phyloP scores from a whole-genome alignment of 2,888 invertebrate species.

The Automeris io region DNA sequence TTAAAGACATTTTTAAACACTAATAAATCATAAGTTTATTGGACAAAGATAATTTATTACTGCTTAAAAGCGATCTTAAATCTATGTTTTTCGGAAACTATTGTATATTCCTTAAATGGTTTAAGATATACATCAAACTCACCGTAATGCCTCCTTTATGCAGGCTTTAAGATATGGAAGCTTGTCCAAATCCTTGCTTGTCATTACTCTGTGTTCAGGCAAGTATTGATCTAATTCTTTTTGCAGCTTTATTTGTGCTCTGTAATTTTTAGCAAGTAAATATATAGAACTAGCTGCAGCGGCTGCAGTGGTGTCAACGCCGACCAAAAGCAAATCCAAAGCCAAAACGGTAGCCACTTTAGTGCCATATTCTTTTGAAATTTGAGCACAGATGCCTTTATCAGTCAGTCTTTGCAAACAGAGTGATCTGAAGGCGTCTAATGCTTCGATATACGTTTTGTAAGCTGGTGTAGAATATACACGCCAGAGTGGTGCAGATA shows the following conservation, averaged over 20 bases:
- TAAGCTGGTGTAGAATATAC: slow-evolving; percentile 83
- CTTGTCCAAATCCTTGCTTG: slow-evolving; percentile 77
- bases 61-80: too few relatives aligned
- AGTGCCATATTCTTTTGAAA: slow-evolving; percentile 49
- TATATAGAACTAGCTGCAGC: slow-evolving; percentile 85
- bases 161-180: slow-evolving; percentile 85
- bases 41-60: too few relatives aligned
- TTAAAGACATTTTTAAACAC: not conserved
- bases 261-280: slow-evolving; percentile 82
- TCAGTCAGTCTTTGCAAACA: slow-evolving; percentile 62
- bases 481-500: slow-evolving; percentile 86
- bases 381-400: slow-evolving; percentile 62
- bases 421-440: slow-evolving; percentile 83
- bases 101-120: not conserved
- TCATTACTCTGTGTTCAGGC: slow-evolving; percentile 73
- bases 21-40: not conserved
- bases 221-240: slow-evolving; percentile 78
- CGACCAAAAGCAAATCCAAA: slow-evolving; percentile 86
- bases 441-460: slow-evolving; percentile 81
- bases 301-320: slow-evolving; percentile 89
- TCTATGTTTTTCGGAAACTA: too few relatives aligned
- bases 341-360: slow-evolving; percentile 82
- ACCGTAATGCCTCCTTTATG: slow-evolving; percentile 87
- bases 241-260: slow-evolving; percentile 80
- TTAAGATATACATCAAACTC: slow-evolving; percentile 18